These are phyloP conservation scores for Apotomis turbidana DNA, from an alignment of 2,888 invertebrate genomes.

Conservation along the genomic window DNA sequence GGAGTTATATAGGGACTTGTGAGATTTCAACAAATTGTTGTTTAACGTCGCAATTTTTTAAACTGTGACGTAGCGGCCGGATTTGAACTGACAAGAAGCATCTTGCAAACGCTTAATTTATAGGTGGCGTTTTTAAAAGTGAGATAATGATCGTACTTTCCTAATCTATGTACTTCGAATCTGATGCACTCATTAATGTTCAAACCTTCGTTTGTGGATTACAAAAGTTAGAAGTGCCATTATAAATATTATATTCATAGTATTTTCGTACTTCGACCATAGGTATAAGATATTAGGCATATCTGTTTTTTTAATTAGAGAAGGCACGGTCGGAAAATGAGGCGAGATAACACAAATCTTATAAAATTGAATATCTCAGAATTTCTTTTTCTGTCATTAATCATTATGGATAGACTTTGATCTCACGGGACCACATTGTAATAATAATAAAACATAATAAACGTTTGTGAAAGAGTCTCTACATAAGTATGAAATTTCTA, in stretches of 20 bases:
- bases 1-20: too few species aligned
- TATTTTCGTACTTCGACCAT: constrained; percentile 77
- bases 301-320: constrained; percentile 50
- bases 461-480: not conserved
- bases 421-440: not conserved
- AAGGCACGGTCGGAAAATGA: constrained; percentile 23
- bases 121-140: not conserved
- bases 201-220: constrained; percentile 43
- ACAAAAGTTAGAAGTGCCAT: constrained; percentile 76
- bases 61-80: too few species aligned
- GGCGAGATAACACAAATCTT: not conserved
- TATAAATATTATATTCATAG: constrained; percentile 63
- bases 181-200: constrained; percentile 28
- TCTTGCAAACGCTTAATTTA: too few species aligned
- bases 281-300: constrained; percentile 54
- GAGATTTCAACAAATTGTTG: too few species aligned
- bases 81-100: too few species aligned
- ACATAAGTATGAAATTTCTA: too few species aligned
- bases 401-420: not conserved
- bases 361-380: not conserved
- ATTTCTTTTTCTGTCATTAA: not conserved
- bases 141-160: not conserved
- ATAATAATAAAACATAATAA: not conserved
- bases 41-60: too few species aligned
- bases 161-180: constrained; percentile 3